A percentile compares a stretch with the other conserved stretches of the same genome.
Conservation (phyloP, 1,140 invertebrate species). For the Zaprionus taronus region DNA sequence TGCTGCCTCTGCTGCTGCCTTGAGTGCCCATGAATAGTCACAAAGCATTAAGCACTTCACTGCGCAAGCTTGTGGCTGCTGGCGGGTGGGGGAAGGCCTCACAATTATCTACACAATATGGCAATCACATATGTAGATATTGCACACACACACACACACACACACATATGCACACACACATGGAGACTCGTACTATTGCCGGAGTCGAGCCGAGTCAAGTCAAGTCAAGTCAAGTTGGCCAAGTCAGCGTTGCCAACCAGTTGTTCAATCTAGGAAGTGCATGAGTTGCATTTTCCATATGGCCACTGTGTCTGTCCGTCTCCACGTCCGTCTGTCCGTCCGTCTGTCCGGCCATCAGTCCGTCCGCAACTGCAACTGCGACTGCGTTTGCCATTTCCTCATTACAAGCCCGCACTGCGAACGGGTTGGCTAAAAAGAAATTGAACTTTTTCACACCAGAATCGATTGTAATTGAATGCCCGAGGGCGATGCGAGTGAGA, state of each 20-base stretch:
- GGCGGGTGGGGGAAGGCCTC: conserved; percentile 38
- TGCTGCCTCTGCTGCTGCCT: conserved; percentile 51
- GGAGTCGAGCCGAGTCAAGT: conserved; percentile 39
- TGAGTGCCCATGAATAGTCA: conserved; percentile 82
- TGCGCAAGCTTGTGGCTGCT: conserved; percentile 33
- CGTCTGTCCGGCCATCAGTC: conserved; percentile 29
- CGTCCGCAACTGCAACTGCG: conserved; percentile 33
- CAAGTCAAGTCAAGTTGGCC: conserved; percentile 46
- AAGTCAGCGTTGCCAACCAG: conserved; percentile 68
- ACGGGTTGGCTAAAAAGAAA: conserved; percentile 77
- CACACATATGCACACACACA: conserved; percentile 59
- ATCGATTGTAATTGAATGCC: conserved; percentile 83
- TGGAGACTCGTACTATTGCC: conserved; percentile 17
- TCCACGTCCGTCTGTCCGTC: conserved; percentile 8
- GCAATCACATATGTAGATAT: conserved; percentile 82
- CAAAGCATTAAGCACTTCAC: conserved; percentile 82
- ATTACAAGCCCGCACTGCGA: conserved; percentile 70
- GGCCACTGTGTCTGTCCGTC: conserved; percentile 51
- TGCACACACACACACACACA: conserved; percentile 65
- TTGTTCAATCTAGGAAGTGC: conserved; percentile 83
- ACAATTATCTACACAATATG: conserved; percentile 83
- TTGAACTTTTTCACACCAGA: conserved; percentile 83
- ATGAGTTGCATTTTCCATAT: conserved; percentile 83
- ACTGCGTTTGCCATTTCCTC: conserved; percentile 82
- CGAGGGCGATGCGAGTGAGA: conserved; percentile 54